Evolutionary conservation across 2,113 vertebrate genomes (phyloP).

Genomic region (Calcarius ornatus): DNA sequence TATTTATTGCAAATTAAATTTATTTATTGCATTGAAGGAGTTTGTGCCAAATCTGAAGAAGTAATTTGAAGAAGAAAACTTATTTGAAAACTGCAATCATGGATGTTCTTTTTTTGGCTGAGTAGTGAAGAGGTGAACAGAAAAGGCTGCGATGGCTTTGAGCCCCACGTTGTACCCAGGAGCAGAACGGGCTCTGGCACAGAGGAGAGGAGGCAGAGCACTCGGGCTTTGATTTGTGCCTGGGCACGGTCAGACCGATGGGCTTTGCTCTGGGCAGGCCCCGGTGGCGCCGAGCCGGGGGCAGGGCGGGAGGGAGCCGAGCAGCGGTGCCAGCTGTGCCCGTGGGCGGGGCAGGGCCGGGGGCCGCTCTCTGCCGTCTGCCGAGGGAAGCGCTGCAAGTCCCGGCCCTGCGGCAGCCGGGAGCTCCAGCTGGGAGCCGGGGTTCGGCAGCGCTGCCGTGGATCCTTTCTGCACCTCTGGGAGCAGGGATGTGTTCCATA

Average conservation of each 20-base stretch:
- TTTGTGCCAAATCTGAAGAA: not conserved
- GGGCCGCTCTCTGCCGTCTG: too few species aligned
- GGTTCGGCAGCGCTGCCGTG: not conserved
- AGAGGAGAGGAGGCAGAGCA: not conserved
- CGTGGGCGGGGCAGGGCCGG: too few species aligned
- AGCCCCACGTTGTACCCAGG: not conserved
- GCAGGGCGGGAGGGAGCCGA: not conserved
- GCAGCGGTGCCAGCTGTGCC: too few species aligned
- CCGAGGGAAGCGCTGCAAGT: not conserved
- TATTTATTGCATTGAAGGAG: not conserved
- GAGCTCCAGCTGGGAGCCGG: not conserved
- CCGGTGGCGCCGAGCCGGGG: not conserved
- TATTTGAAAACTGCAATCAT: not conserved
- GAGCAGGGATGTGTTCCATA: not conserved
- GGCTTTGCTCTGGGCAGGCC: too few species aligned
- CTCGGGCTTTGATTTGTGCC: not conserved
- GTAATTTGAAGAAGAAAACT: not conserved
- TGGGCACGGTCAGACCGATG: fast-evolving
- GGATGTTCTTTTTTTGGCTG: fast-evolving
- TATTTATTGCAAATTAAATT: not conserved
- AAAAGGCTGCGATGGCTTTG: fast-evolving
- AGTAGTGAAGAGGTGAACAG: not conserved
- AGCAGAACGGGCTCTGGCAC: not conserved
- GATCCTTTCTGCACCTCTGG: fast-evolving
- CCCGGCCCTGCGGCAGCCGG: not conserved